phyloP scores from a whole-genome alignment of 2,797 vertebrate species.

The Toxotes lorentzi region DNA sequence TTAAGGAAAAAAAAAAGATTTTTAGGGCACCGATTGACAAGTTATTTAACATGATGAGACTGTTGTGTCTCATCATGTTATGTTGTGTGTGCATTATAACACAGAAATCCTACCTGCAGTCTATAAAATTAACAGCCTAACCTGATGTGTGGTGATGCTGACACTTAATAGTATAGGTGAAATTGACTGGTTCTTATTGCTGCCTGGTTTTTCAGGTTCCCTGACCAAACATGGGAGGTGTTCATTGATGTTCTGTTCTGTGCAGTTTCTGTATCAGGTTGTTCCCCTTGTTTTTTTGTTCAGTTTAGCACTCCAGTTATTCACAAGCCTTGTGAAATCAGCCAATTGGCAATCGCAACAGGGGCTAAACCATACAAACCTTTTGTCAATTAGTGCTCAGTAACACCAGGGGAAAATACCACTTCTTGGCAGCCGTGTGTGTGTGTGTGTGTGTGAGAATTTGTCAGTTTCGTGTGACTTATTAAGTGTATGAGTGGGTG shows the following conservation, averaged over 20 bases:
- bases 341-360: conserved; percentile 62
- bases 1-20: not conserved
- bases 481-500: conserved; percentile 19
- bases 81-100: not conserved
- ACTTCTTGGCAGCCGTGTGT: conserved; percentile 40
- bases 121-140: not conserved
- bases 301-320: conserved; percentile 36
- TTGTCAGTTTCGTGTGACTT: conserved; percentile 20
- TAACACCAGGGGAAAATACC: conserved; percentile 57
- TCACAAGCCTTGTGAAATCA: conserved; percentile 57
- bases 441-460: conserved; percentile 8
- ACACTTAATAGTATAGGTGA: conserved; percentile 27
- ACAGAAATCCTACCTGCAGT: not conserved
- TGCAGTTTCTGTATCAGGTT: not conserved
- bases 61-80: too few species aligned
- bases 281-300: not conserved
- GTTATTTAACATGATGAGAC: not conserved
- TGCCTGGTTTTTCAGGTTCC: not conserved
- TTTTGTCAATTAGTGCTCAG: conserved; percentile 65
- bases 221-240: conserved; percentile 16
- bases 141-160: conserved; percentile 2
- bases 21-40: not conserved
- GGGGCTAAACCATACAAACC: conserved; percentile 61
- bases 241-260: conserved; percentile 12
- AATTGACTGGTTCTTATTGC: conserved; percentile 15